Evolutionary conservation across 1,140 invertebrate species (phyloP), one percentile per base, ranked within the genome.

Genomic region (Apocrypta bakeri): DNA sequence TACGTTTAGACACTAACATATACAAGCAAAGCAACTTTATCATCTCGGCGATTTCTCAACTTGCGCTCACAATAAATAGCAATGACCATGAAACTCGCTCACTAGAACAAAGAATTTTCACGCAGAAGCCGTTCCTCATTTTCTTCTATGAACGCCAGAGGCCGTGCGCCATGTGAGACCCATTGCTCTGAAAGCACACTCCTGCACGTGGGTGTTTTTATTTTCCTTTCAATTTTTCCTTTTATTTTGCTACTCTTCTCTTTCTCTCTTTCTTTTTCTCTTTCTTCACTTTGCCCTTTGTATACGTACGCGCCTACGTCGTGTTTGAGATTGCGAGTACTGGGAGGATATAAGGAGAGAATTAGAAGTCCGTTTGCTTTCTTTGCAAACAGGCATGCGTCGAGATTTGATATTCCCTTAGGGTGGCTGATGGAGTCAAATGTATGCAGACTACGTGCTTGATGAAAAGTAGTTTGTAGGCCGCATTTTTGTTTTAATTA

Each of bases 141-240:
- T 48, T 48, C 17, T 4, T 48, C 42, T 37, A 48, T 48, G 4
- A 12, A 48, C 42, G 33, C 33, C 33, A 37, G 33, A 37, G 33
- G 33, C 33, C 2, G 33, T n/a, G 14, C 40, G 42, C 42, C 48
- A 17, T 17, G n/a, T 6, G 21, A 56, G 48, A 56, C 21, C 48
- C 3, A 56, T 17, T 17, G 48, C 48, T 56, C 17, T n/a, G 17
- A 56, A 56, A 56, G 17, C 21, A n/a, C 6, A 4, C 1, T 7
- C 48, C 21, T n/a, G 48, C 48, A 21, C 48, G 48, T 56, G 48
- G 48, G 48, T 56, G 48, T 21, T 56, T 56, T 4, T 56, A 56
- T 56, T 73, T 73, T 73, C 25, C 71, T n/a, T 73, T 73, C 71
- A 27, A 73, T 73, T 73, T 73, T 56, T 73, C 71, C 42, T 42